Percentiles rank a stretch among this genome's conserved stretches.
Conservation (phyloP, 2,113 vertebrate genomes). For the Picathartes gymnocephalus region DNA sequence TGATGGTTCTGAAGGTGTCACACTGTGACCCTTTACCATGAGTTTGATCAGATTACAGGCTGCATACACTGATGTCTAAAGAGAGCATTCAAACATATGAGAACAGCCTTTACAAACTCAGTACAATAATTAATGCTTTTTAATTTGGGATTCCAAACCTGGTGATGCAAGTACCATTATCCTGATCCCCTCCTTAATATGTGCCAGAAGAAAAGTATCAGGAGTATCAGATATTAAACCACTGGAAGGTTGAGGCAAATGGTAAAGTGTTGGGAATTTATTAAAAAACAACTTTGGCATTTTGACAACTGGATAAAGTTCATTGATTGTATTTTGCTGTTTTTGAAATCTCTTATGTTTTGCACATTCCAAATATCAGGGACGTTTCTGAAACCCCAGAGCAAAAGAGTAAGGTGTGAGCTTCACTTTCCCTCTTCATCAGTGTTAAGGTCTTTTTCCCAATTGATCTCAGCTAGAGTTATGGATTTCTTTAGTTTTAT, state of each 20-base stretch:
- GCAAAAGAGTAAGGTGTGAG: neutral
- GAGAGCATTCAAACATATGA: neutral
- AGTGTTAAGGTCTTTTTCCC: neutral
- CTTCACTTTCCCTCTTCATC: neutral
- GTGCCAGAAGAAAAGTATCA: neutral
- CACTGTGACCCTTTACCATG: neutral
- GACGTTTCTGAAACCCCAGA: neutral
- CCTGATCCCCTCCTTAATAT: neutral
- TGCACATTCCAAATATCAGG: conserved; percentile 6
- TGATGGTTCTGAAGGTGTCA: neutral
- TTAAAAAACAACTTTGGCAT: conserved; percentile 16
- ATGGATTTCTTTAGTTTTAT: neutral
- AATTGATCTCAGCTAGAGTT: neutral
- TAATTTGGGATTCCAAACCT: neutral
- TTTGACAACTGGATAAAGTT: conserved; percentile 26
- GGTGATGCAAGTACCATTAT: neutral
- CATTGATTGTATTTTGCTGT: neutral
- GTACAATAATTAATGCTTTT: neutral
- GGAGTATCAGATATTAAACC: neutral
- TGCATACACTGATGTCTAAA: neutral
- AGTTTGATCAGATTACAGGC: neutral
- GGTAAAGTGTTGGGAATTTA: neutral
- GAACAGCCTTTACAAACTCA: neutral
- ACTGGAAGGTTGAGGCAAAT: neutral
- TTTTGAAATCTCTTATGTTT: conserved; percentile 3